Conservation (phyloP, 2,113 vertebrate genomes). For the Percopsis transmontana region DNA sequence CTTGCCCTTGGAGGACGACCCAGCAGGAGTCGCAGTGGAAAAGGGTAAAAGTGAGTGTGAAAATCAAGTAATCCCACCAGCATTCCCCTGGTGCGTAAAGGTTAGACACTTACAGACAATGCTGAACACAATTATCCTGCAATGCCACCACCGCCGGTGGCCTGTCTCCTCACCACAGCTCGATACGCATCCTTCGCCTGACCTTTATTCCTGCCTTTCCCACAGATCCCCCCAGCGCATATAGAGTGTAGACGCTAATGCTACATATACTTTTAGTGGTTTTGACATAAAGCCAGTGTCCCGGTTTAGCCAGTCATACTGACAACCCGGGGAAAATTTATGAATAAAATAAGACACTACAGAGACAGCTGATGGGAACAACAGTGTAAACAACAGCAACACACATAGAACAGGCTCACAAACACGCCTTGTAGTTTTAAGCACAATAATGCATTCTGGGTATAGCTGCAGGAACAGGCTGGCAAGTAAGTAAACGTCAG, state of each 20-base stretch:
- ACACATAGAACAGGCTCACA: neutral
- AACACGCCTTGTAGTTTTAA: neutral
- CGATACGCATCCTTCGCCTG: neutral
- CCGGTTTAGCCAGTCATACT: too few relatives aligned
- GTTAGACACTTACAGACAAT: constrained; percentile 49
- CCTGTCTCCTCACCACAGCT: neutral
- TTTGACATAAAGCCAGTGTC: neutral
- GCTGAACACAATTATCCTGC: constrained; percentile 4
- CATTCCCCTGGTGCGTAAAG: constrained; percentile 34
- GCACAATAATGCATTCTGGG: too few relatives aligned
- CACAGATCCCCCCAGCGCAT: too few relatives aligned
- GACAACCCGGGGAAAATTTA: too few relatives aligned
- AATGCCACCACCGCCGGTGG: constrained; percentile 4
- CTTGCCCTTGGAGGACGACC: constrained; percentile 29
- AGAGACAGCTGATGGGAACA: too few relatives aligned
- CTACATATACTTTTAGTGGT: neutral
- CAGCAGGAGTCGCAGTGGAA: constrained; percentile 26
- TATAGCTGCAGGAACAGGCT: too few relatives aligned
- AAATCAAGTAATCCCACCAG: constrained; percentile 24
- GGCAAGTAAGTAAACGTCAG: too few relatives aligned
- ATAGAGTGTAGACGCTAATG: too few relatives aligned
- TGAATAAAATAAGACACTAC: too few relatives aligned
- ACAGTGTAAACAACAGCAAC: neutral
- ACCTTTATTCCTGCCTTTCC: constrained; percentile 8
- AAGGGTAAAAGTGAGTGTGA: constrained; percentile 30